These are phyloP conservation scores for Marmota flaviventris DNA, from an alignment of 2,113 vertebrate genomes.

Conservation along the genomic window DNA sequence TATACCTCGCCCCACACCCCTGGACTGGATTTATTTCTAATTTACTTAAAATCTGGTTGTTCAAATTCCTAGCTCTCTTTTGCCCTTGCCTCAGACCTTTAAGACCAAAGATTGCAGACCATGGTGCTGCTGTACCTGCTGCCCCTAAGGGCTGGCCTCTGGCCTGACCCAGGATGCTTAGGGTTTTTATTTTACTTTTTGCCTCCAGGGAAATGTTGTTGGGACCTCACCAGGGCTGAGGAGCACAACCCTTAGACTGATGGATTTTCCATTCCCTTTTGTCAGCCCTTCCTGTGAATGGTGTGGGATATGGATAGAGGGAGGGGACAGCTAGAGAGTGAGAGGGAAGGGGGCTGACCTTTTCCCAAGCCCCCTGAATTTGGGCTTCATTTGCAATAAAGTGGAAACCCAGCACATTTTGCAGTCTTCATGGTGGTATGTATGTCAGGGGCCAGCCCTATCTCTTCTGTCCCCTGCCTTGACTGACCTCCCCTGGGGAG, in stretches of 20 bases:
- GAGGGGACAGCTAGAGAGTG: background rate
- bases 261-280: background rate
- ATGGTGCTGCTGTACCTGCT: background rate
- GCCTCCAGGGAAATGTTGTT: background rate
- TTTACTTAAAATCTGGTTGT: constrained; percentile 43
- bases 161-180: background rate
- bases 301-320: background rate
- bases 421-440: constrained; percentile 17
- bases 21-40: constrained; percentile 50
- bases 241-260: background rate
- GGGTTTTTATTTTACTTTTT: background rate
- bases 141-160: background rate
- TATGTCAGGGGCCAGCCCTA: background rate
- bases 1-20: no score
- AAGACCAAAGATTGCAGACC: constrained; percentile 71
- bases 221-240: background rate
- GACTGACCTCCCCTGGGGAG: background rate
- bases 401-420: background rate
- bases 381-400: constrained; percentile 67
- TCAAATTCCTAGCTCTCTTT: constrained; percentile 8
- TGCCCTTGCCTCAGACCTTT: constrained; percentile 31
- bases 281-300: background rate
- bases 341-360: background rate
- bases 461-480: background rate
- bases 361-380: background rate